These are phyloP conservation scores for Peromyscus leucopus DNA, from an alignment of 2,113 vertebrate species.

Conservation along the genomic window DNA sequence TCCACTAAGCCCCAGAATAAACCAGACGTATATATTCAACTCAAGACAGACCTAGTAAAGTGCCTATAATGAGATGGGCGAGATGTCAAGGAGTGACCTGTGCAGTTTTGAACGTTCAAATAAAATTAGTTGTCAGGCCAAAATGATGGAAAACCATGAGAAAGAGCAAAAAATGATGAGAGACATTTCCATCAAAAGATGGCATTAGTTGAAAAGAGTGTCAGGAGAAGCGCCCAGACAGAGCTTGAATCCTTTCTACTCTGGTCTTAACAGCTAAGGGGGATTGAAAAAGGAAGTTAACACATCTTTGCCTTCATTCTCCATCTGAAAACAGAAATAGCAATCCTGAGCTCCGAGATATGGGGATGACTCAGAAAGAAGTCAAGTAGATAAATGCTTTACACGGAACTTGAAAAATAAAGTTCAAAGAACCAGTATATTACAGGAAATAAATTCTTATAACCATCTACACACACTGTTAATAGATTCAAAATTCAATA, in stretches of 20 bases:
- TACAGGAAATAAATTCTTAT: not conserved
- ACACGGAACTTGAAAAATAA: not conserved
- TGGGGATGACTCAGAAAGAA: not conserved
- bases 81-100: rapidly evolving
- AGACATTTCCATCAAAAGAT: not conserved
- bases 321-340: not conserved
- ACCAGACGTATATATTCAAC: not conserved
- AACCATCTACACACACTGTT: not conserved
- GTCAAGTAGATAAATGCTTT: not conserved
- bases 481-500: not conserved
- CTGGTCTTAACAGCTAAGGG: not conserved
- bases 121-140: not conserved
- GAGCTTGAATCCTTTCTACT: not conserved
- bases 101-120: not conserved
- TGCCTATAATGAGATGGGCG: too few species aligned
- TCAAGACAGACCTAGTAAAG: not conserved
- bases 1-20: not conserved
- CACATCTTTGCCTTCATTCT: not conserved
- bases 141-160: not conserved
- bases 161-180: not conserved
- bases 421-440: not conserved
- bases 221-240: not conserved
- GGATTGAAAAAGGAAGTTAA: too few species aligned
- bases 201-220: not conserved
- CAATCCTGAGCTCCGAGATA: not conserved